phyloP scores from a whole-genome alignment of 2,113 vertebrate species.

The Dipodomys merriami region DNA sequence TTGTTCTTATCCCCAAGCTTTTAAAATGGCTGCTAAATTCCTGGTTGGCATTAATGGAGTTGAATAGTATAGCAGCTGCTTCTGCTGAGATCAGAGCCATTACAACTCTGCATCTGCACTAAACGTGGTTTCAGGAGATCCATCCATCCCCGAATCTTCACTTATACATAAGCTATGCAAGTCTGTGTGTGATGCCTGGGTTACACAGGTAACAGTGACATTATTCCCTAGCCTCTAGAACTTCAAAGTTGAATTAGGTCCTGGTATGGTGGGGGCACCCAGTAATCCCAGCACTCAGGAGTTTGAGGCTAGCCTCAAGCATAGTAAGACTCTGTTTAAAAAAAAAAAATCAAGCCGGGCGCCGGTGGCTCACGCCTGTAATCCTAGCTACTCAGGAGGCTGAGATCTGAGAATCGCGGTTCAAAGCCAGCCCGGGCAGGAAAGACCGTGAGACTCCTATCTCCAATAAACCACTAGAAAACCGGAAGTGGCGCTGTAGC shows the following conservation, averaged over 20 bases:
- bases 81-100: slow-evolving; percentile 13
- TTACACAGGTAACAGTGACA: neutral
- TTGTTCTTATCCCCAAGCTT: neutral
- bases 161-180: neutral
- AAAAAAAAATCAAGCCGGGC: too few species aligned
- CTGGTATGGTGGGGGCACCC: neutral
- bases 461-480: too few species aligned
- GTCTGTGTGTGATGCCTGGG: neutral
- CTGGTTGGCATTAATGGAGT: neutral
- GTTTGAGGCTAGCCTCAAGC: neutral
- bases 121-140: neutral
- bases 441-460: too few species aligned
- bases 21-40: neutral
- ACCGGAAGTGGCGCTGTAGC: too few species aligned
- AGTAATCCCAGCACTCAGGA: neutral
- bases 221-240: neutral
- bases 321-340: too few species aligned
- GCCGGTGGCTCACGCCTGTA: too few species aligned
- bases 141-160: neutral
- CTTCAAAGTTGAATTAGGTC: neutral
- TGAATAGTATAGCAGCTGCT: slow-evolving; percentile 26
- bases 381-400: too few species aligned
- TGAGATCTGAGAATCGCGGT: too few species aligned
- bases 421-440: too few species aligned
- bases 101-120: slow-evolving; percentile 48